Evolutionary conservation across 2,113 vertebrate genomes (phyloP), one percentile per base, ranked within the genome.

Genomic region (Cavia aperea): DNA sequence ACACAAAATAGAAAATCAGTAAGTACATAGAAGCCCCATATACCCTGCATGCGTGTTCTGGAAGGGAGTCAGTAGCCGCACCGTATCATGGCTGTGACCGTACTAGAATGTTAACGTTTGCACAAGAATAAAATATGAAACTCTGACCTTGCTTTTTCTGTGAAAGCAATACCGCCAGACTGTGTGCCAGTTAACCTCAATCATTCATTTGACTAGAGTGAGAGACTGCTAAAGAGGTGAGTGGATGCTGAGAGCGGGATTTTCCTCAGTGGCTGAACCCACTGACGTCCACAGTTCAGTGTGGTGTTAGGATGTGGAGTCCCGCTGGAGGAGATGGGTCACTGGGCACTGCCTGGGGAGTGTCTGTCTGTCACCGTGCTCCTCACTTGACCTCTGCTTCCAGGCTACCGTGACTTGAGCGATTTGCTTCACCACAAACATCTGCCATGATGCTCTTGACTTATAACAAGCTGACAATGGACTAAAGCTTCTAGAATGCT

Each of bases 41-140:
- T 26, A 58, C 36, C 70, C 15, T 33, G 8, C 10, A 43, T 16
- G 2, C 15, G 1, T 51, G 3, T 15, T 3, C 14, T 4, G 23
- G 12, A 3, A 19, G 21, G 8, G n/a, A 33, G 14, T 4, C 60
- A 36, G 31, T 77, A 46, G 3, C 33, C 72, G 77, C 29, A 65
- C 60, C 51, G 4, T 15, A 8, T 39, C 46, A 29, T 7, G 13
- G 13, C 73, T 86, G 65, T 46, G 54, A n/a, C 11, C 14, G 39
- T 39, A 7, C 60, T 68, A 39, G 14, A 79, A 21, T 70, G 16
- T 39, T 51, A 43, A 81, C 12, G 2, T 2, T 15, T 7, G 15
- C 19, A 2, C 4, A 81, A 84, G 13, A 7, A 62, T 7, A 2
- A 19, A n/a, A 63, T 15, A 33, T 51, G 23, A 89, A 39, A 1